Percentiles rank a stretch among this genome's conserved stretches.
These are phyloP conservation scores for Palaemon carinicauda DNA, from an alignment of 1,140 invertebrate genomes.

Conservation along the genomic window DNA sequence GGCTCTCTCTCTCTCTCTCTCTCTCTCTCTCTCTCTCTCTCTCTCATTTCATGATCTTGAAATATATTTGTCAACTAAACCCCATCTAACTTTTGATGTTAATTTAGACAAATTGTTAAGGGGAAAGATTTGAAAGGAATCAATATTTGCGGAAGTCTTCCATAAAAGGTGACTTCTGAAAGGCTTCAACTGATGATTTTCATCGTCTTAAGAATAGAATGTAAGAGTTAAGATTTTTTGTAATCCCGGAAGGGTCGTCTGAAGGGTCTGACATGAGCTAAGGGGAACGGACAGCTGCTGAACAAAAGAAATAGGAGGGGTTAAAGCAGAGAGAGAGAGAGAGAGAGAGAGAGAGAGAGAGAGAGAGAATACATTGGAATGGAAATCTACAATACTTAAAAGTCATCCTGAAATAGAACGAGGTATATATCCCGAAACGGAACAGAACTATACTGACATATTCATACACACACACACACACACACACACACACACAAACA, in stretches of 20 bases:
- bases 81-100: background rate
- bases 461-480: no score
- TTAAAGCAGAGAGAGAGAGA: background rate
- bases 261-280: background rate
- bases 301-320: background rate
- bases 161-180: no score
- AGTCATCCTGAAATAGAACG: no score
- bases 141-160: no score
- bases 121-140: background rate
- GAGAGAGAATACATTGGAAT: background rate
- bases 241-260: background rate
- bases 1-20: background rate
- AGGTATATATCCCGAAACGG: no score
- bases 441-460: no score
- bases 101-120: background rate
- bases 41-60: background rate
- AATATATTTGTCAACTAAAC: background rate
- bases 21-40: slow-evolving; percentile 14
- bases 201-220: background rate
- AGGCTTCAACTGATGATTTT: no score
- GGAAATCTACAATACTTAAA: background rate
- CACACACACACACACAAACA: no score
- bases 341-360: background rate
- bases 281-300: background rate
- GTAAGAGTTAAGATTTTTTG: background rate